Conservation (phyloP, 2,797 vertebrate species). For the Micromesistius poutassou region DNA sequence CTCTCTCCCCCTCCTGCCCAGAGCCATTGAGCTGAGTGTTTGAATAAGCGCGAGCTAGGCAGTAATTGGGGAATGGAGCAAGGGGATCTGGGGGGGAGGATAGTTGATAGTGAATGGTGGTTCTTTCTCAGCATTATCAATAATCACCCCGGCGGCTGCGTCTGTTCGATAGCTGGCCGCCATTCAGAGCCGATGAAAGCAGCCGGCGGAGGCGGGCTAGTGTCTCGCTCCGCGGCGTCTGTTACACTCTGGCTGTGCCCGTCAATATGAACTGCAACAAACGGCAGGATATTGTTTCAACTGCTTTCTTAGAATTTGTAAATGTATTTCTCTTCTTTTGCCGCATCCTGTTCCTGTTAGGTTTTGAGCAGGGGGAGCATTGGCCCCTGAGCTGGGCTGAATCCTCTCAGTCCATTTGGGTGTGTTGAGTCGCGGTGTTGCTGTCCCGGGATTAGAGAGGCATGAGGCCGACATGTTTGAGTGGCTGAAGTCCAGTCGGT, state of each 20-base stretch:
- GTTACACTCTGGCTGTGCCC: background rate
- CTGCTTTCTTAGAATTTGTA: background rate
- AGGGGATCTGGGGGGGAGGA: background rate
- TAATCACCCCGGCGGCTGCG: slow-evolving; percentile 31
- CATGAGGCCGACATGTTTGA: too few relatives aligned
- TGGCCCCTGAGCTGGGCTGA: background rate
- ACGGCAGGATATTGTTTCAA: background rate
- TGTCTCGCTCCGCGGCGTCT: slow-evolving; percentile 1
- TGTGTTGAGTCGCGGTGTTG: too few relatives aligned
- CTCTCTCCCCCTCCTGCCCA: slow-evolving; percentile 18
- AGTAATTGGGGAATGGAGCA: slow-evolving; percentile 43
- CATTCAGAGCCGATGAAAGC: slow-evolving; percentile 31
- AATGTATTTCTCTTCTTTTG: background rate
- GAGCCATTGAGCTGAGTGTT: background rate
- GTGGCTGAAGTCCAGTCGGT: too few relatives aligned
- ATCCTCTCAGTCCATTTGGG: too few relatives aligned
- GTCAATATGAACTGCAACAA: background rate
- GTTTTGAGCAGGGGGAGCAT: background rate
- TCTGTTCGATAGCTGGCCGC: slow-evolving; percentile 41
- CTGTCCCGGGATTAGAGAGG: too few relatives aligned
- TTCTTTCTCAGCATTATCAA: background rate
- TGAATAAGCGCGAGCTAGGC: background rate
- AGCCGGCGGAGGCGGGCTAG: slow-evolving; percentile 11
- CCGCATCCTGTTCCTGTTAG: background rate
- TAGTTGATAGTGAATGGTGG: background rate